Evolutionary conservation across 2,113 vertebrate species (phyloP), one percentile per base, ranked within the genome.

Genomic region (Zootoca vivipara): DNA sequence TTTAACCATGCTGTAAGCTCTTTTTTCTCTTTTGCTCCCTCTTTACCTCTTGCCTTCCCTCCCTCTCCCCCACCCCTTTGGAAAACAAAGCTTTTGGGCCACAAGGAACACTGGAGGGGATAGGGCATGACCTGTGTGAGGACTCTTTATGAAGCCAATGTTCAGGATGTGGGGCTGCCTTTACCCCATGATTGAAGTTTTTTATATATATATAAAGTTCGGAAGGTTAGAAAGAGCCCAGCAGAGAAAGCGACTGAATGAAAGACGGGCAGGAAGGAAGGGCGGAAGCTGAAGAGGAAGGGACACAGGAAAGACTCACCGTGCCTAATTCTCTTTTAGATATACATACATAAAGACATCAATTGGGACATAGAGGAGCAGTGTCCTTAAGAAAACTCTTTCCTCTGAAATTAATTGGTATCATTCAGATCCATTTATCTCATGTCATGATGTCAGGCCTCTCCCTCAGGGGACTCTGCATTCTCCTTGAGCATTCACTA

Each of bases 1-100:
- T 64, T 93, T 70, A 94, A 86, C 90, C 84, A 91, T 92, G 92
- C 84, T 0, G 18, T 93, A 93, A 95, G 92, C 87, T 90, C 74
- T 72, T 83, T 87, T 40, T 33, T 13, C 80, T 84, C n/a, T 18
- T 26, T 58, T 73, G 5, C 77, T 89, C 90, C 42, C 1, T 7
- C 90, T 77, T 82, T 1, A 3, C 56, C 30, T 62, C n/a, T 81
- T 81, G 18, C 58, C 22, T 81, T 33, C 18, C 20, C 35, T 74
- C 38, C 2, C 72, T 74, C 15, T 13, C 13, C 42, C 24, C 42
- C 38, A 20, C 9, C 78, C n/a, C 42, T 22, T 33, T 22, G 28
- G 65, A 90, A 52, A 94, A 90, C 46, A 93, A 94, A 95, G 87
- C 73, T 91, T 87, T 62, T 89, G 62, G 46, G 85, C 87, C 13